A percentile compares a stretch with the other conserved stretches of the same genome.
phyloP scores from a whole-genome alignment of 2,113 vertebrate species.

The Ictalurus furcatus region DNA sequence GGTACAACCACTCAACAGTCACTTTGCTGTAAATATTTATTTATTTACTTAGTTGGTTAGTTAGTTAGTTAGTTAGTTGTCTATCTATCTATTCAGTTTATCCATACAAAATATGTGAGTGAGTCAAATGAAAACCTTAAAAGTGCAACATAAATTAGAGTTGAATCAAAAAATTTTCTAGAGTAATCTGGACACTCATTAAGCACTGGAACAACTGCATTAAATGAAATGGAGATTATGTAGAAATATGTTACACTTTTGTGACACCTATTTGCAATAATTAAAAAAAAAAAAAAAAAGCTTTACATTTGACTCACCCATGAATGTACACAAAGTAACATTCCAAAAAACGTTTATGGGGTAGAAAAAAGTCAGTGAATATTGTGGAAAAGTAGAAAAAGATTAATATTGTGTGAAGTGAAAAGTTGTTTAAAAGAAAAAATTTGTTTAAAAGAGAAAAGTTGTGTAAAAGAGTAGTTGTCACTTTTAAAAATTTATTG shows the following conservation, averaged over 20 bases:
- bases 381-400: neutral
- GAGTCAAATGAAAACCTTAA: neutral
- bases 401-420: neutral
- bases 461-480: neutral
- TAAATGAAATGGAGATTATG: neutral
- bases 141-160: neutral
- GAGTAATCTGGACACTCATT: too few species aligned
- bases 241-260: neutral
- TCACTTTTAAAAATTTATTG: neutral
- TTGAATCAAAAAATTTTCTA: neutral
- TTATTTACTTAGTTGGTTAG: neutral
- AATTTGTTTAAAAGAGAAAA: neutral
- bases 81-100: neutral
- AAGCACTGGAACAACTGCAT: too few species aligned
- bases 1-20: conserved; percentile 71
- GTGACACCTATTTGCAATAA: neutral
- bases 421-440: neutral
- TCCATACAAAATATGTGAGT: neutral
- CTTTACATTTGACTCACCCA: neutral
- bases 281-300: too few species aligned
- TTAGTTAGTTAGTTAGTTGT: neutral
- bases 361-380: neutral
- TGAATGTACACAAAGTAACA: neutral
- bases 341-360: neutral
- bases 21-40: neutral